Evolutionary conservation across 2,797 vertebrate species (phyloP).

Genomic region (Columba guinea): DNA sequence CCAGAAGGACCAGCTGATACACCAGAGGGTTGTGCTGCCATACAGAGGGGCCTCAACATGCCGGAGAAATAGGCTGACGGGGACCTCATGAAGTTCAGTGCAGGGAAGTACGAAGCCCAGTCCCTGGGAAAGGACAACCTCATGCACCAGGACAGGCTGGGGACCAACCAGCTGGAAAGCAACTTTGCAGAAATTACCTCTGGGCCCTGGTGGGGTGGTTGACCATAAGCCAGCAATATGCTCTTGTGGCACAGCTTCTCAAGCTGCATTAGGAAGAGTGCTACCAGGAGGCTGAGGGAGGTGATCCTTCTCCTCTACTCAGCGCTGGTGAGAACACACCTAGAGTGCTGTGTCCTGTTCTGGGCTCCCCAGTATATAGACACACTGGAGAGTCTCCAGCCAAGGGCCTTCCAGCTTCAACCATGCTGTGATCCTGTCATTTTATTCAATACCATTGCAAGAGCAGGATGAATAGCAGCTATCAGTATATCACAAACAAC

Average conservation of each 20-base stretch:
- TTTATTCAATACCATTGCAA: not conserved
- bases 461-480: not conserved
- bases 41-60: too few species aligned
- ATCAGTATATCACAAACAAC: not conserved
- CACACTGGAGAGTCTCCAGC: not conserved
- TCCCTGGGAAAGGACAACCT: too few species aligned
- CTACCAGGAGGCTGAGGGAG: not conserved
- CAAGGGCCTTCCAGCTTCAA: not conserved
- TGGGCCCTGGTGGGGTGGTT: not conserved
- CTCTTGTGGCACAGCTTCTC: not conserved
- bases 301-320: not conserved
- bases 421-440: not conserved
- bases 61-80: too few species aligned
- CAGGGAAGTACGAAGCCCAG: too few species aligned
- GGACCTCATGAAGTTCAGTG: too few species aligned
- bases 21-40: not conserved
- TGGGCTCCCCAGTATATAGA: not conserved
- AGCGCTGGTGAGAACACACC: not conserved
- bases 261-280: not conserved
- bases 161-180: too few species aligned
- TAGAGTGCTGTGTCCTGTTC: not conserved
- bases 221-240: not conserved
- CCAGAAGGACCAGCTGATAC: not conserved
- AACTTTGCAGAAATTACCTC: not conserved
- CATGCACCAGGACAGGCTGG: too few species aligned